Percentiles rank a stretch among this genome's conserved stretches.
Conservation (phyloP, 2,797 vertebrate genomes). For the Margarornis squamiger region DNA sequence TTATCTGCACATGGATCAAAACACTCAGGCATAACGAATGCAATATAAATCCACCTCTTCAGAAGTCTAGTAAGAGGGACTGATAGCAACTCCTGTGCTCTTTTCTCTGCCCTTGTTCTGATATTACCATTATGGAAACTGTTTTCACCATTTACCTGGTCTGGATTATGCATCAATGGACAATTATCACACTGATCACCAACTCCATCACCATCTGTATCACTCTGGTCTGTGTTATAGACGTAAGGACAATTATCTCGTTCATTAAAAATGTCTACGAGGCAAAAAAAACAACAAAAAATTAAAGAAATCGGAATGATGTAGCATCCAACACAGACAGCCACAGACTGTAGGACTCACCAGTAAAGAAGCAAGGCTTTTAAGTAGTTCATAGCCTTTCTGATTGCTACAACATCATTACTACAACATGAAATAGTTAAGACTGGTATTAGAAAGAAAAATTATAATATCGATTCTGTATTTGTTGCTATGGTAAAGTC, state of each 20-base stretch:
- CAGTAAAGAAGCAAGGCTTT: not conserved
- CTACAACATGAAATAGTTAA: not conserved
- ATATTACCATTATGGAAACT: not conserved
- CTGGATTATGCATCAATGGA: slow-evolving; percentile 92
- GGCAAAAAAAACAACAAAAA: not conserved
- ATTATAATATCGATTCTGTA: not conserved
- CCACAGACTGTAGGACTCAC: not conserved
- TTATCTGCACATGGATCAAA: not conserved
- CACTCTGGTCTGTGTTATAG: slow-evolving; percentile 95
- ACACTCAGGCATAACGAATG: not conserved
- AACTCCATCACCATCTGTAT: slow-evolving; percentile 93
- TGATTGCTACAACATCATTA: not conserved
- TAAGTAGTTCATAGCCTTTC: not conserved
- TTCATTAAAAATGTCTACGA: slow-evolving; percentile 90
- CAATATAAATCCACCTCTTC: not conserved
- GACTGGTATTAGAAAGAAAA: not conserved
- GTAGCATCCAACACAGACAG: not conserved
- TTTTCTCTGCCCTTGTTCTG: not conserved
- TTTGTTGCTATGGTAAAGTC: not conserved
- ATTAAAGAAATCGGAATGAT: not conserved
- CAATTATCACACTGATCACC: slow-evolving; percentile 99
- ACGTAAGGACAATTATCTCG: slow-evolving; percentile 94
- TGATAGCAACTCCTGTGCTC: not conserved
- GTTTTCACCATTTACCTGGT: slow-evolving; percentile 81
- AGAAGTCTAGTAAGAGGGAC: not conserved